These are phyloP conservation scores for Standfussiana lucernea DNA, from an alignment of 2,888 invertebrate species.

Conservation along the genomic window DNA sequence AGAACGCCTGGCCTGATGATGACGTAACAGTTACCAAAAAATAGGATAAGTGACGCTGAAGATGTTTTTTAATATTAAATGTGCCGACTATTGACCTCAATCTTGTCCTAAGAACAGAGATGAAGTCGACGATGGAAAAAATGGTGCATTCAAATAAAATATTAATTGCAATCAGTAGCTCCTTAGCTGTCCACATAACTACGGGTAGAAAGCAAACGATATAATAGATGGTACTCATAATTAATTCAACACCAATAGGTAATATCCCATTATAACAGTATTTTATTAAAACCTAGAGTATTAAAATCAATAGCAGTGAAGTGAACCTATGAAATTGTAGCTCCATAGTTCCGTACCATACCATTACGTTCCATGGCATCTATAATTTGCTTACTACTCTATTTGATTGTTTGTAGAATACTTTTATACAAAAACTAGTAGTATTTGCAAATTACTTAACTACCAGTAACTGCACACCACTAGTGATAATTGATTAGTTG, in stretches of 20 bases:
- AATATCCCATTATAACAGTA: not conserved
- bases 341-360: not conserved
- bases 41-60: not conserved
- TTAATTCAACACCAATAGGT: conserved; percentile 14
- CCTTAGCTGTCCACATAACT: not conserved
- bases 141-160: not conserved
- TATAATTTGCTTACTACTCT: conserved; percentile 31
- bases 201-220: not conserved
- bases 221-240: not conserved
- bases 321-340: conserved; percentile 33
- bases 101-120: no score
- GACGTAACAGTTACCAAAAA: not conserved
- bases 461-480: not conserved
- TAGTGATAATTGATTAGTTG: conserved; percentile 7
- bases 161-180: not conserved
- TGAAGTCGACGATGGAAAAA: no score
- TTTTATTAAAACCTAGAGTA: conserved; percentile 4
- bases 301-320: conserved; percentile 24
- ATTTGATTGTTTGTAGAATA: conserved; percentile 30
- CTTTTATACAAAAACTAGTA: not conserved
- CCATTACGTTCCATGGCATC: not conserved
- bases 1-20: not conserved
- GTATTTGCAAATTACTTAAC: conserved; percentile 29
- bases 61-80: no score
- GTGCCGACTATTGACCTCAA: no score